Evolutionary conservation across 2,888 invertebrate genomes (phyloP), one percentile per base, ranked within the genome.

Genomic region (Drosophila meridiana): DNA sequence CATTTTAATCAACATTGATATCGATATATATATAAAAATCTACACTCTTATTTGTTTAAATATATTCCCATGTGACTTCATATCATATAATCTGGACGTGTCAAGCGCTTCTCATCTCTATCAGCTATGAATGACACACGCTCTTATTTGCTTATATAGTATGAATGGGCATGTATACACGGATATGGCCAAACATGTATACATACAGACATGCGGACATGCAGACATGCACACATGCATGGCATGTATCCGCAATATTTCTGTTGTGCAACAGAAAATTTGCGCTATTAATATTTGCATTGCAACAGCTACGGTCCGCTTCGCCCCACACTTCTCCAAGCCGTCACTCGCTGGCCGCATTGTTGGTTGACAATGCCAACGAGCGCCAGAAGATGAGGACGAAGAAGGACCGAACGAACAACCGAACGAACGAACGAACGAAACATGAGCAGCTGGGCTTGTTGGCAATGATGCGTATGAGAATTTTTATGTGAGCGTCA

Each of bases 251-350:
- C 59, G 59, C 60, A 67, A 61, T 70, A 48, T 76, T 74, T 47
- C 68, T 86, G 76, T 81, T 72, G 52, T 72, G 84, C 70, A 69
- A 73, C 73, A 73, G 67, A 87, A 83, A 85, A 87, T 77, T 83
- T 87, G 75, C 77, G 74, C 87, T 84, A 84, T 87, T 89, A 85
- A 89, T 85, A 87, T 89, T 89, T 85, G 79, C 89, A 83, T 89
- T 89, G 45, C 73, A 88, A 79, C 77, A 75, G 77, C 79, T 76
- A 72, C 48, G 38, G 38, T 48, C 59, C 56, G 36, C 32, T 8
- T 42, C 45, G 26, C 8, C 14, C 38, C 64, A 57, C 55, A 65
- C 67, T 76, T 72, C 65, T 82, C 68, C 80, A 72, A 42, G 56
- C 32, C 30, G 42, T 20, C 83, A 78, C 73, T 68, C 65, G 73